Evolutionary conservation across 2,888 invertebrate species (phyloP).

Genomic region (Belgica antarctica): DNA sequence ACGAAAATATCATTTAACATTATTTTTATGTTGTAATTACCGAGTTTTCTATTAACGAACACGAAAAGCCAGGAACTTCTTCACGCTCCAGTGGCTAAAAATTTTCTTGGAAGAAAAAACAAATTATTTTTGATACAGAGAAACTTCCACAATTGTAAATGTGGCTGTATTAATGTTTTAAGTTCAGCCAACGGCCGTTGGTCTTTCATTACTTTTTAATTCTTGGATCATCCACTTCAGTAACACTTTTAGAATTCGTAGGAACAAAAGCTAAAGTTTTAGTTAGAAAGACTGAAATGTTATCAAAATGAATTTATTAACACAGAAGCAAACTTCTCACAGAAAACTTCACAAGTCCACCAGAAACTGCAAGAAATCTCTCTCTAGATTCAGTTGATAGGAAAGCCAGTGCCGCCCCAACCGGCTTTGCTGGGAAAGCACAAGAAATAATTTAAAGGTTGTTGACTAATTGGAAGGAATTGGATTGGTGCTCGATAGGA

Average conservation of each 20-base stretch:
- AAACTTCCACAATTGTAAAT: neutral
- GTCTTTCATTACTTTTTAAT: neutral
- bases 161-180: slow-evolving; percentile 18
- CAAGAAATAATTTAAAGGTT: no score
- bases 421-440: no score
- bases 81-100: neutral
- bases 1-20: no score
- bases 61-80: neutral
- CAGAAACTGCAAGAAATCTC: slow-evolving; percentile 7
- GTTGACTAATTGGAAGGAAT: neutral
- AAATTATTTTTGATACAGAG: slow-evolving; percentile 23
- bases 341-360: slow-evolving; percentile 1
- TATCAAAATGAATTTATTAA: slow-evolving; percentile 8
- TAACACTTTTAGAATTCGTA: neutral
- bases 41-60: neutral
- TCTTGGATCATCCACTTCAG: neutral
- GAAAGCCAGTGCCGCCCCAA: no score
- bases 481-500: neutral
- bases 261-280: neutral
- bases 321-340: neutral
- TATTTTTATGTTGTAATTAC: no score
- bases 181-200: slow-evolving; percentile 9
- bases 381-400: neutral
- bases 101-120: neutral
- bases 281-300: slow-evolving; percentile 19